Conservation (phyloP, 2,113 vertebrate genomes). For the Myrmecobius fasciatus region DNA sequence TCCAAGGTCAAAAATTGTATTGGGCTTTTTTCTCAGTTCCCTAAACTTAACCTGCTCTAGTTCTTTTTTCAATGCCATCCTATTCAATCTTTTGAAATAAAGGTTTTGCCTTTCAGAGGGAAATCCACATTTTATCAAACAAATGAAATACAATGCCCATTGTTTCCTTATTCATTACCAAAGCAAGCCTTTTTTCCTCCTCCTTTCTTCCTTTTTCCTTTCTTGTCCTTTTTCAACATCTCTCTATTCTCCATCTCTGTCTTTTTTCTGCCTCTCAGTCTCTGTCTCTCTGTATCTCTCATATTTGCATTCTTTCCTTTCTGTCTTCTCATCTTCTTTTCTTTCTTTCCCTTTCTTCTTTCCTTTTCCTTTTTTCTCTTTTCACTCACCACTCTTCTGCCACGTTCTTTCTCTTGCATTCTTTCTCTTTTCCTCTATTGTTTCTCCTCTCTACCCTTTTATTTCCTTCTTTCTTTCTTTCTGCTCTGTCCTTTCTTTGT, state of each 20-base stretch:
- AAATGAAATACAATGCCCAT: background rate
- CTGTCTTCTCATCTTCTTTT: background rate
- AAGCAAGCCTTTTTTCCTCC: background rate
- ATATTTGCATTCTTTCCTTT: background rate
- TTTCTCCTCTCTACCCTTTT: background rate
- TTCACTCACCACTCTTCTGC: background rate
- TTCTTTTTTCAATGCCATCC: background rate
- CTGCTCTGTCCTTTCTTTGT: background rate
- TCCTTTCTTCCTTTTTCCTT: background rate
- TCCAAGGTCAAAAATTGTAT: background rate
- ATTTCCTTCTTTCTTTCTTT: background rate
- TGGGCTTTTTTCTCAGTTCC: background rate
- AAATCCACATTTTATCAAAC: background rate
- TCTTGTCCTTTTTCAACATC: background rate
- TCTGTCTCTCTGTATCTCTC: background rate
- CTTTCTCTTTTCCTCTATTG: background rate
- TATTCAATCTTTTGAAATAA: background rate
- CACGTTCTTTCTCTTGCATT: background rate
- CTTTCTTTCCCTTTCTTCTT: background rate
- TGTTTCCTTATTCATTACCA: background rate
- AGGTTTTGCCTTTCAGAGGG: background rate
- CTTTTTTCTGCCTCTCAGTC: background rate
- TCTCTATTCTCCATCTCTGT: no score
- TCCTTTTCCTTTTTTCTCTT: no score
- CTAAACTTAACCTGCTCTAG: background rate